A percentile compares a stretch with the other conserved stretches of the same genome.
phyloP scores from a whole-genome alignment of 2,888 invertebrate genomes.

The Biston betularia region DNA sequence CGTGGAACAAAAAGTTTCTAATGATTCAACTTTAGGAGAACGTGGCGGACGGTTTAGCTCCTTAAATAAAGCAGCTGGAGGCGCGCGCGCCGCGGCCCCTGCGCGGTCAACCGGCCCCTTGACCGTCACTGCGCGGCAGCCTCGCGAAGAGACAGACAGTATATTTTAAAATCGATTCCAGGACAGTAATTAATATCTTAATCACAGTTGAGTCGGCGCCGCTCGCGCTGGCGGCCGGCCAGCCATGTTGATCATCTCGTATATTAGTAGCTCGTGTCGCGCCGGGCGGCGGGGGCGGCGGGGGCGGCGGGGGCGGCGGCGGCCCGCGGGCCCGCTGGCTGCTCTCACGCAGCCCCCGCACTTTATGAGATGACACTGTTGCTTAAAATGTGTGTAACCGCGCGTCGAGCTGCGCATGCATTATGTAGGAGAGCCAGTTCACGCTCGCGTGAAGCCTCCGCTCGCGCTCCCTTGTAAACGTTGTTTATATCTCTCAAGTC shows the following conservation, averaged over 20 bases:
- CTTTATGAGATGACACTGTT: slow-evolving; percentile 16
- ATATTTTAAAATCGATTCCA: slow-evolving; percentile 38
- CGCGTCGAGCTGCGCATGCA: slow-evolving; percentile 21
- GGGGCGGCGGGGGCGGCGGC: too few species aligned
- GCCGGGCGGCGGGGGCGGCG: too few species aligned
- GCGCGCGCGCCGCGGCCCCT: not conserved
- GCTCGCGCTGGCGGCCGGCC: slow-evolving; percentile 49
- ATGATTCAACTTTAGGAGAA: slow-evolving; percentile 31
- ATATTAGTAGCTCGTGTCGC: slow-evolving; percentile 38
- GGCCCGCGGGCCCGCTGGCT: not conserved
- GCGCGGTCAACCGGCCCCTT: slow-evolving; percentile 20
- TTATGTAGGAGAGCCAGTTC: slow-evolving; percentile 12
- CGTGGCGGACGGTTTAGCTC: slow-evolving; percentile 28
- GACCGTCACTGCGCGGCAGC: slow-evolving; percentile 1
- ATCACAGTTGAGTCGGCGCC: slow-evolving; percentile 61
- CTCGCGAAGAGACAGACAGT: slow-evolving; percentile 7
- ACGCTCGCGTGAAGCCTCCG: not conserved
- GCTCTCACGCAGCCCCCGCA: slow-evolving; percentile 9
- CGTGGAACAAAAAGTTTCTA: slow-evolving; percentile 31
- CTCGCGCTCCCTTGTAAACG: not conserved
- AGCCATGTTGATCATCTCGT: slow-evolving; percentile 58
- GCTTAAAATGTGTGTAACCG: slow-evolving; percentile 4
- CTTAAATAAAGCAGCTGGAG: slow-evolving; percentile 15
- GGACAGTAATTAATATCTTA: slow-evolving; percentile 59
- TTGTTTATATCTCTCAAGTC: not conserved